phyloP scores from a whole-genome alignment of 2,797 vertebrate genomes.

The Lacerta viridis region DNA sequence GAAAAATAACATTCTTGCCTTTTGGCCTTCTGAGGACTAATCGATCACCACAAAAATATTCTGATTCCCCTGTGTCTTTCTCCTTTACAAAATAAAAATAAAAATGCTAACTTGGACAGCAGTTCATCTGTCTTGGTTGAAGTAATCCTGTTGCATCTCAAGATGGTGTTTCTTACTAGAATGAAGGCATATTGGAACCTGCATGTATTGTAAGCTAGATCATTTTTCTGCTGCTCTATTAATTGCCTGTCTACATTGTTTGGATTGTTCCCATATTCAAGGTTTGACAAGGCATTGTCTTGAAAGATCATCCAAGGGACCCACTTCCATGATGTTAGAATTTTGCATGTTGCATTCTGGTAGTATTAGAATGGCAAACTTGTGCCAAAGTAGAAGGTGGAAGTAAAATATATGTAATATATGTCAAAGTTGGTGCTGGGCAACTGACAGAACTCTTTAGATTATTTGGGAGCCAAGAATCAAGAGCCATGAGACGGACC shows the following conservation, averaged over 20 bases:
- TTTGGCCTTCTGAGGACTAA: conserved; percentile 15
- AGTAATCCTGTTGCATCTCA: conserved; percentile 10
- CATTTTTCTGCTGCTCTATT: neutral
- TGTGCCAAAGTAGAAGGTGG: neutral
- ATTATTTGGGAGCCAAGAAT: neutral
- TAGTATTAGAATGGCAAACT: neutral
- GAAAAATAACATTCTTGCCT: neutral
- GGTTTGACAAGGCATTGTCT: neutral
- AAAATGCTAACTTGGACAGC: neutral
- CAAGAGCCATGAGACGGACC: neutral
- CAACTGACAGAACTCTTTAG: neutral
- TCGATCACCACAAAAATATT: neutral
- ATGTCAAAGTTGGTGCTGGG: no score
- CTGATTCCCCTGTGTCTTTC: neutral
- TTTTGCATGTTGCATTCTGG: neutral
- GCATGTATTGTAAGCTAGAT: conserved; percentile 11
- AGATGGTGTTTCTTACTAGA: neutral
- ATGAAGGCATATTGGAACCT: neutral
- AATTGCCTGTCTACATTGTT: neutral
- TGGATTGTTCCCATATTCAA: neutral
- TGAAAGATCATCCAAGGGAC: neutral
- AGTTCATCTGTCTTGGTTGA: conserved; percentile 23
- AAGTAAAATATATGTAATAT: neutral
- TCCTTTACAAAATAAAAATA: neutral
- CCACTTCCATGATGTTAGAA: neutral